phyloP scores from a whole-genome alignment of 2,888 invertebrate species.

The Drosophila acutilabella region DNA sequence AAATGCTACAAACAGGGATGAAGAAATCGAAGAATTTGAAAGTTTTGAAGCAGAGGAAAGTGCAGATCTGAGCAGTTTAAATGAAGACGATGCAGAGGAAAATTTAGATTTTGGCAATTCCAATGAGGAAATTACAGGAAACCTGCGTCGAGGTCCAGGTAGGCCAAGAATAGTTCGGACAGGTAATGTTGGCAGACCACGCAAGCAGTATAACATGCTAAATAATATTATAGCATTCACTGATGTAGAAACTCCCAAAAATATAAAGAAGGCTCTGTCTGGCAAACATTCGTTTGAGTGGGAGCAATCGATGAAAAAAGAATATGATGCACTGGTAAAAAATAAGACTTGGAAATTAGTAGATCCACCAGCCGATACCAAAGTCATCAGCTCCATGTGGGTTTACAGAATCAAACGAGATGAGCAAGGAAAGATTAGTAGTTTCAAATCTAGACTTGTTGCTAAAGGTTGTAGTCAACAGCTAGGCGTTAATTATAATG shows the following conservation, averaged over 20 bases:
- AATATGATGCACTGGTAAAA: background rate
- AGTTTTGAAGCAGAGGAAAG: too few species aligned
- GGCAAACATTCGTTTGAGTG: slow-evolving; percentile 16
- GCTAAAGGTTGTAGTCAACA: slow-evolving; percentile 8
- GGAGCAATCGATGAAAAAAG: background rate
- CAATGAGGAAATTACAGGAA: too few species aligned
- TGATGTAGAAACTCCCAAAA: background rate
- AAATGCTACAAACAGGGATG: too few species aligned
- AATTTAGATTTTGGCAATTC: too few species aligned
- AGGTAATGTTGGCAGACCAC: slow-evolving; percentile 2
- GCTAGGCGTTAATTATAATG: background rate
- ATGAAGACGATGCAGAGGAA: too few species aligned
- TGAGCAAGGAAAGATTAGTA: background rate
- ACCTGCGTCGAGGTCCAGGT: background rate
- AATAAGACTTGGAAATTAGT: background rate
- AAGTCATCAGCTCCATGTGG: slow-evolving; percentile 9
- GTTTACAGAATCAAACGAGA: slow-evolving; percentile 6
- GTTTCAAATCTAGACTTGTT: slow-evolving; percentile 1
- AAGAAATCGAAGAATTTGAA: too few species aligned
- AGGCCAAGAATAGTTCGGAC: slow-evolving; percentile 5
- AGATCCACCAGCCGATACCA: background rate
- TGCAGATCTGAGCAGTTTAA: too few species aligned
- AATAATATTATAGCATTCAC: background rate
- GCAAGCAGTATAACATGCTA: background rate
- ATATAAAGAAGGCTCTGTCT: background rate